These are phyloP conservation scores for Phoxinus dragarum DNA, from an alignment of 2,797 vertebrate genomes.

Conservation along the genomic window DNA sequence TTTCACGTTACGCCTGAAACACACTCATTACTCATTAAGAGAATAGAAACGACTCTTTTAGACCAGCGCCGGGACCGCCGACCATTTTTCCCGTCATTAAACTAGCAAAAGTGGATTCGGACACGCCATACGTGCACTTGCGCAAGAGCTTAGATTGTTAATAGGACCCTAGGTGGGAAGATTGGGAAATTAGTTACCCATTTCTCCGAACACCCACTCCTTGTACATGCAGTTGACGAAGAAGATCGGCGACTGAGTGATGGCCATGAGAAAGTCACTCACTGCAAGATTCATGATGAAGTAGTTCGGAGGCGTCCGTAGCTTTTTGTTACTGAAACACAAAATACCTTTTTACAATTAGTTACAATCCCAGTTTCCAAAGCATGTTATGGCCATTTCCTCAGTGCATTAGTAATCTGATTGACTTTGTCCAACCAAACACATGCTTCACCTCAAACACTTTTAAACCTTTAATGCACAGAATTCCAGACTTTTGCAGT, in stretches of 20 bases:
- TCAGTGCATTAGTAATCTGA: background rate
- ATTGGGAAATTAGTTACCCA: conserved; percentile 69
- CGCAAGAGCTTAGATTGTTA: too few species aligned
- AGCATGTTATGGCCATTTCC: background rate
- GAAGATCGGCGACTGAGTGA: conserved; percentile 84
- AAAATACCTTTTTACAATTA: conserved; percentile 8
- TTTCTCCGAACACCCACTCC: conserved; percentile 84
- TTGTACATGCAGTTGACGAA: conserved; percentile 84
- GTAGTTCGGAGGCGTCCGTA: conserved; percentile 81
- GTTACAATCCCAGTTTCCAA: background rate
- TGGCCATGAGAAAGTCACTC: conserved; percentile 85
- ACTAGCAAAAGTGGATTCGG: too few species aligned
- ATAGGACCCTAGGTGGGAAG: background rate
- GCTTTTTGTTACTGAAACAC: conserved; percentile 78
- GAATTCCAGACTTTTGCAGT: background rate
- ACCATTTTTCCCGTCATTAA: too few species aligned
- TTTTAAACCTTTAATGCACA: background rate
- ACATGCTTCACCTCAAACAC: background rate
- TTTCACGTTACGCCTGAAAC: too few species aligned
- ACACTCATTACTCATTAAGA: too few species aligned
- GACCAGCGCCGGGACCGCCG: too few species aligned
- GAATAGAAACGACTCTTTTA: too few species aligned
- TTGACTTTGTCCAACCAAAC: background rate
- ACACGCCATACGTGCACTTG: too few species aligned
- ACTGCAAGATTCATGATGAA: conserved; percentile 84